phyloP scores from a whole-genome alignment of 2,888 invertebrate species.

The Eupelmus urozonus region DNA sequence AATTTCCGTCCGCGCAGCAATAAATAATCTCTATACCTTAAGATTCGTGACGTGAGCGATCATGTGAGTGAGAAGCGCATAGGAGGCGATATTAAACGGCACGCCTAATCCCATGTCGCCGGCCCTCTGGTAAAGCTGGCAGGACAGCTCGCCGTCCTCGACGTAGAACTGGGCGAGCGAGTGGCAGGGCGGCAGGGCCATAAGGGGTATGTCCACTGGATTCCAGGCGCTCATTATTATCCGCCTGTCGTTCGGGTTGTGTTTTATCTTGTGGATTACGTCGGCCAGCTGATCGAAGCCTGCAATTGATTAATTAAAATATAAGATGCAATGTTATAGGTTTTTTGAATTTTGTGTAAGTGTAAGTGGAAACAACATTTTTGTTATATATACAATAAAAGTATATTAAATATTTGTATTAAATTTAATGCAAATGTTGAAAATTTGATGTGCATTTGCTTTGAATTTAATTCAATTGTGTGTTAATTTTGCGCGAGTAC shows the following conservation, averaged over 20 bases:
- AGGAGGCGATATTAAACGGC: constrained; percentile 98
- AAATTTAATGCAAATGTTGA: too few species aligned
- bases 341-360: neutral
- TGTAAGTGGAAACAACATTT: neutral
- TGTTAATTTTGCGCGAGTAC: too few species aligned
- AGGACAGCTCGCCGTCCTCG: constrained; percentile 88
- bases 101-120: constrained; percentile 99
- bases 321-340: neutral
- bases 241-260: constrained; percentile 90
- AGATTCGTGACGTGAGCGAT: constrained; percentile 95
- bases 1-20: too few species aligned
- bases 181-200: constrained; percentile 99
- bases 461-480: too few species aligned
- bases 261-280: constrained; percentile 89
- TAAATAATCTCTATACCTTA: constrained; percentile 82
- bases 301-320: constrained; percentile 59
- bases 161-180: constrained; percentile 97
- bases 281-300: constrained; percentile 94
- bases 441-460: too few species aligned
- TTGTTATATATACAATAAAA: neutral
- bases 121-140: constrained; percentile 95
- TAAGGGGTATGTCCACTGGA: constrained; percentile 89
- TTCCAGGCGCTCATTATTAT: constrained; percentile 98
- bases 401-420: neutral
- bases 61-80: constrained; percentile 95